Base-by-base conservation (phyloP, 2,888 invertebrate genomes). In the Plebejus anna region DNA sequence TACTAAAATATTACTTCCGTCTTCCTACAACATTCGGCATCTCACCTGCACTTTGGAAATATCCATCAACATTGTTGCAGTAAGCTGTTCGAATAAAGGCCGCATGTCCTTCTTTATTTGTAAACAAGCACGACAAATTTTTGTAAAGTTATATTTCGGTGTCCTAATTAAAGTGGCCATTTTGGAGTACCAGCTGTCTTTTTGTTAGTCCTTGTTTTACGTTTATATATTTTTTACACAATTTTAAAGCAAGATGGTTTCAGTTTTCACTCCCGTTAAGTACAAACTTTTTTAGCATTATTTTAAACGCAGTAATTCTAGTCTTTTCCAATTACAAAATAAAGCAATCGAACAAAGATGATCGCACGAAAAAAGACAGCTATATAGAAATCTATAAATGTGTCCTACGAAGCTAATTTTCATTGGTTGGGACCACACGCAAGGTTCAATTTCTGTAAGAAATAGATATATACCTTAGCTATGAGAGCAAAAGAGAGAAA, bases 11-110 rank as follows among this genome's bases (percentile, higher is more conserved):
- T 79, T 42, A 70, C 59, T 47, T 70, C 47, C 47, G 66, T 76
- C 78, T 59, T 83, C 81, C 83, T 78, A 78, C 78, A 85, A 85
- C 84, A 85, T 87, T 85, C 80, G 86, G 86, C 86, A 86, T 88
- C 89, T 93, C 88, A 95, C 95, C 88, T 94, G 94, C 80, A 95
- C 94, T 86, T 94, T 94, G 77, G 95, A 94, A 87, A 95, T 95
- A 80, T 95, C 95, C 95, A 95, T 95, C 81, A 96, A 82, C 95
- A 96, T 95, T 80, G 95, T 95, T 28, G 95, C 95, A 70, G 95
- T 95, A 80, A 95, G 94, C 85, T 95, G 95, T 80, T 95, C 95
- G 83, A 95, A 95, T 78, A 96, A 85, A 47, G 95, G 95, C 81
- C 95, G 90, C 95, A 96, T 95, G 83, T 95, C 95, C 84, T 95